These are phyloP conservation scores for Eucera pruinosa DNA, from an alignment of 2,888 invertebrate species.

Conservation along the genomic window DNA sequence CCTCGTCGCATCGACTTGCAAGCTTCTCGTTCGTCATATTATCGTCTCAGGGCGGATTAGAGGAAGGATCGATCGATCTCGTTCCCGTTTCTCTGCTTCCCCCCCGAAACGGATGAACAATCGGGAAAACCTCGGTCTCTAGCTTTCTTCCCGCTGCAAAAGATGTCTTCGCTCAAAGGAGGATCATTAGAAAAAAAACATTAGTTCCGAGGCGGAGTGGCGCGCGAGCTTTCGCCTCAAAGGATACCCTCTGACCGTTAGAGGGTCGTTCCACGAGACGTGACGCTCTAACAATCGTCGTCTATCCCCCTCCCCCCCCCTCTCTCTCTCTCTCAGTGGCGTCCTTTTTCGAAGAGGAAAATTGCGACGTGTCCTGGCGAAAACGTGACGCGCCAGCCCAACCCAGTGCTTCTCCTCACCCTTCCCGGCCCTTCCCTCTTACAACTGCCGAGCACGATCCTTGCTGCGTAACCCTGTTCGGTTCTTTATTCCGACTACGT, in stretches of 20 bases:
- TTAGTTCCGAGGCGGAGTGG: not conserved
- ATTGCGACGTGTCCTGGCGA: slow-evolving; percentile 67
- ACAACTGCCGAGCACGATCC: slow-evolving; percentile 48
- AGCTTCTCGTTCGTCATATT: slow-evolving; percentile 1
- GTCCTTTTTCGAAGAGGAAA: slow-evolving; percentile 70
- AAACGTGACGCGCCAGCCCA: slow-evolving; percentile 60
- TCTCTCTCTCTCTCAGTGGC: slow-evolving; percentile 14
- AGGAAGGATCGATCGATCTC: slow-evolving; percentile 10
- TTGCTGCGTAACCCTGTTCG: slow-evolving; percentile 49
- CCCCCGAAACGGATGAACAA: not conserved
- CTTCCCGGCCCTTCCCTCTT: slow-evolving; percentile 19
- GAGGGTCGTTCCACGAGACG: slow-evolving; percentile 64
- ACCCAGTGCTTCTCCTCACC: not conserved
- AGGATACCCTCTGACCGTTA: slow-evolving; percentile 61
- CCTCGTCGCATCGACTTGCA: not conserved
- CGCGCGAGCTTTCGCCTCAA: slow-evolving; percentile 23
- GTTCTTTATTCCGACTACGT: slow-evolving; percentile 55
- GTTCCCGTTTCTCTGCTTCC: not conserved
- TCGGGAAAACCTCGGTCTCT: not conserved
- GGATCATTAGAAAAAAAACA: slow-evolving; percentile 42
- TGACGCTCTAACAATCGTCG: slow-evolving; percentile 68
- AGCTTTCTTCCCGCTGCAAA: not conserved
- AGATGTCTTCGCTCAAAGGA: slow-evolving; percentile 14
- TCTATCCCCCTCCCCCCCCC: too few species aligned
- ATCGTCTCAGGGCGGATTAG: not conserved